Base-by-base conservation (phyloP, 2,888 invertebrate species). In the Barypeithes pellucidus region DNA sequence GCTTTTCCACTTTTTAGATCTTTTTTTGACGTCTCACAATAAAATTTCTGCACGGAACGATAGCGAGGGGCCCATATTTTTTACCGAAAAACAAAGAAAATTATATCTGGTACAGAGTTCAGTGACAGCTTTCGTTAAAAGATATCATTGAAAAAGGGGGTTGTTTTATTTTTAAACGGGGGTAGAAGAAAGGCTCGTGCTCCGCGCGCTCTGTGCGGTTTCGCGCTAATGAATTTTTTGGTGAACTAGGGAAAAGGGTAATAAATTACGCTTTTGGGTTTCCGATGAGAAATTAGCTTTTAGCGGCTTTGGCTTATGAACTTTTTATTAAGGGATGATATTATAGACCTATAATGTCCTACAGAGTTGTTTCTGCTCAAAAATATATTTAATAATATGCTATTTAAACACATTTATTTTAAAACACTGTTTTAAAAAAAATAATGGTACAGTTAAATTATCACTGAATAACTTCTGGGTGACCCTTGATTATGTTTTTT, bases 51-150 rank as follows among this genome's bases (percentile, higher is more conserved):
- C 72, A 4, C 22, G 12, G 16, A 16, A 45, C 62, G 57, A 63
- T 20, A 33, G 22, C 50, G 22, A 41, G 59, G 59, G 39, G 50
- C 47, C 18, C n/a, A n/a, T 33, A 66, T 60, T 60, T 68, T 41
- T 73, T 33, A 29, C 47, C 50, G n/a, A 24, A 22, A 65, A 68
- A 63, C 65, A 65, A 63, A 41, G 69, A 39, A 60, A 59, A 69
- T 47, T 65, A 66, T 69, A 67, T 52, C 29, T 72, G 72, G 47
- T 72, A 72, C 61, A 18, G 33, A 36, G 33, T 43, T 57, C 73
- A 62, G 73, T 74, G 73, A 74, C 73, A 74, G 73, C 69, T 61
- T 70, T 60, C 66, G 66, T 73, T 57, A 63, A 66, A 67, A 74
- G 67, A 74, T 74, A 66, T 60, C 66, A 33, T 65, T 70, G 16